These are phyloP conservation scores for Teleogryllus oceanicus DNA, from an alignment of 2,888 invertebrate species.

Conservation along the genomic window DNA sequence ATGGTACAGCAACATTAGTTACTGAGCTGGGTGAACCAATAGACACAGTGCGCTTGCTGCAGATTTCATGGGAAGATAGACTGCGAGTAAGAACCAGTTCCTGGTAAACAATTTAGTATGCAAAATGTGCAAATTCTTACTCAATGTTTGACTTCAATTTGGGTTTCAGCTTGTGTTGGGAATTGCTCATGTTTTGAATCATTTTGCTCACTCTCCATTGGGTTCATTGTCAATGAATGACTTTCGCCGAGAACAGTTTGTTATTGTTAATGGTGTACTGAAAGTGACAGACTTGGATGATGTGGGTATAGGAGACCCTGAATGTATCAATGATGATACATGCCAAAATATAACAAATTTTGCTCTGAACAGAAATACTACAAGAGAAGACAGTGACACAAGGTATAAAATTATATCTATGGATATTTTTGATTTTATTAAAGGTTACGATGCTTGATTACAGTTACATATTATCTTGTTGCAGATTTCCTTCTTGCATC, in stretches of 20 bases:
- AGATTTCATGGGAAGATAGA: constrained; percentile 51
- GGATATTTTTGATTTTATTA: background rate
- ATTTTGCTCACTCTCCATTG: constrained; percentile 46
- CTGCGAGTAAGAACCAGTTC: constrained; percentile 46
- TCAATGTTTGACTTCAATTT: background rate
- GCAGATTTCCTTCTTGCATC: constrained; percentile 21
- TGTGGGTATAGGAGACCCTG: constrained; percentile 42
- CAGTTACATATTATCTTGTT: background rate
- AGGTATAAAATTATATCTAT: background rate
- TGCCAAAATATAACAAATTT: constrained; percentile 29
- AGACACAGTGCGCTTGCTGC: constrained; percentile 49
- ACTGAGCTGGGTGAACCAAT: constrained; percentile 51
- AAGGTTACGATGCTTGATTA: background rate
- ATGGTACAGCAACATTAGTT: constrained; percentile 43
- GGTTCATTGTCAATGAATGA: constrained; percentile 51
- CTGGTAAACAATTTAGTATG: background rate
- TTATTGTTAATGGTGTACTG: constrained; percentile 47
- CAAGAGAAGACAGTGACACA: background rate
- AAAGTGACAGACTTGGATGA: constrained; percentile 52
- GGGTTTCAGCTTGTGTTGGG: constrained; percentile 42
- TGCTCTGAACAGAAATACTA: no score
- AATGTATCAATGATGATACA: constrained; percentile 36
- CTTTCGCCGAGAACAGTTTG: constrained; percentile 51
- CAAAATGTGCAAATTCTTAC: background rate
- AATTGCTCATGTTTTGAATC: constrained; percentile 45